Conservation (phyloP, 2,797 vertebrate species). For the Coluber constrictor region DNA sequence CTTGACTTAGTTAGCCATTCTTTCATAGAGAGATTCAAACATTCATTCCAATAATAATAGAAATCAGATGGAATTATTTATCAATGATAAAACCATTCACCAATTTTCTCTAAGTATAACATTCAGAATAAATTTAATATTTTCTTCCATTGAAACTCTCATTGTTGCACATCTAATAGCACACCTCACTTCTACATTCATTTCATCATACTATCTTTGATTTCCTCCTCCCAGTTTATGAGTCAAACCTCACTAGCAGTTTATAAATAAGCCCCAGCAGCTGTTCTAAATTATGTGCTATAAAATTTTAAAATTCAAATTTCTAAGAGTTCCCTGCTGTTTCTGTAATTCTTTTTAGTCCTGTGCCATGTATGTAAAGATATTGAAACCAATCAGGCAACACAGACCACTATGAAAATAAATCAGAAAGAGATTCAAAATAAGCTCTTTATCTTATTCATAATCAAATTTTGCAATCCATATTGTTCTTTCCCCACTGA, state of each 20-base stretch:
- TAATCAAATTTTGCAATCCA: background rate
- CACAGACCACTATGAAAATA: background rate
- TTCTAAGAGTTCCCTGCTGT: background rate
- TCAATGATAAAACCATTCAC: background rate
- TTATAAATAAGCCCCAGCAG: background rate
- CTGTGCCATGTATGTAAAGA: background rate
- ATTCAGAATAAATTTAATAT: background rate
- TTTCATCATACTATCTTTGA: background rate
- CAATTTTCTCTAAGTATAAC: background rate
- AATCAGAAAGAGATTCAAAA: background rate
- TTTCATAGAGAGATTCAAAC: background rate
- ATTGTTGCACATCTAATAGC: background rate
- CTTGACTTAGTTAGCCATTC: background rate
- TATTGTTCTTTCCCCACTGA: background rate
- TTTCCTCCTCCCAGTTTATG: background rate
- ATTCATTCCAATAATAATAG: background rate
- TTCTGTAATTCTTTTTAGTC: background rate
- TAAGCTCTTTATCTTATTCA: background rate
- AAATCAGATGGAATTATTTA: background rate
- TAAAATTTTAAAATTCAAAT: background rate
- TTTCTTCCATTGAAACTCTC: background rate
- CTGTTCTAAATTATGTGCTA: background rate
- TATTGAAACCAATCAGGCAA: background rate
- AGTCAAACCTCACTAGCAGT: background rate
- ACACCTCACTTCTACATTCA: background rate